These are phyloP conservation scores for Aix galericulata DNA, from an alignment of 2,113 vertebrate species.

Conservation along the genomic window DNA sequence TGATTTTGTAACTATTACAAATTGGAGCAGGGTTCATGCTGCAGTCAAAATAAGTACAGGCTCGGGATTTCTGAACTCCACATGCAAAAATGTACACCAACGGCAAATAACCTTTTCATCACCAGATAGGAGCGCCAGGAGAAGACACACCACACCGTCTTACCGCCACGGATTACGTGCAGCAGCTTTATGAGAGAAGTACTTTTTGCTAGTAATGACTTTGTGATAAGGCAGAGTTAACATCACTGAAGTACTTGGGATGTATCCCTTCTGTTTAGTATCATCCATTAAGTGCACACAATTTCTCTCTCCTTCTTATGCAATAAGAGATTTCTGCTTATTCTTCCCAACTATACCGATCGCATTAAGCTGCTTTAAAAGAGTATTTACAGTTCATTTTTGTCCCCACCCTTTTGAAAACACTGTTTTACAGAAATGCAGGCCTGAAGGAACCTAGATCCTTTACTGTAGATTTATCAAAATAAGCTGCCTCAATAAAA, in stretches of 20 bases:
- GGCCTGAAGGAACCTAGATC: not conserved
- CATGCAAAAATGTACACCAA: not conserved
- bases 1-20: not conserved
- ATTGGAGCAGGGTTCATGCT: not conserved
- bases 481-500: not conserved
- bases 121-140: not conserved
- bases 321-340: not conserved
- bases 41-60: not conserved
- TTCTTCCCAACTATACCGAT: not conserved
- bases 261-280: not conserved
- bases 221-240: not conserved
- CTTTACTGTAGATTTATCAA: not conserved
- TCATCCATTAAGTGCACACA: not conserved
- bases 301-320: not conserved
- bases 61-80: not conserved
- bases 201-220: not conserved
- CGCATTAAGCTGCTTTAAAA: not conserved
- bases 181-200: not conserved
- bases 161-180: not conserved
- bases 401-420: not conserved
- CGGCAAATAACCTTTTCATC: not conserved
- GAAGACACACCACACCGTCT: not conserved
- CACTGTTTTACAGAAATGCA: not conserved
- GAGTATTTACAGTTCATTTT: not conserved
- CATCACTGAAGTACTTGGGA: not conserved